These are phyloP conservation scores for Ctenosaura bakeri DNA, from an alignment of 2,797 vertebrate genomes.

Conservation along the genomic window DNA sequence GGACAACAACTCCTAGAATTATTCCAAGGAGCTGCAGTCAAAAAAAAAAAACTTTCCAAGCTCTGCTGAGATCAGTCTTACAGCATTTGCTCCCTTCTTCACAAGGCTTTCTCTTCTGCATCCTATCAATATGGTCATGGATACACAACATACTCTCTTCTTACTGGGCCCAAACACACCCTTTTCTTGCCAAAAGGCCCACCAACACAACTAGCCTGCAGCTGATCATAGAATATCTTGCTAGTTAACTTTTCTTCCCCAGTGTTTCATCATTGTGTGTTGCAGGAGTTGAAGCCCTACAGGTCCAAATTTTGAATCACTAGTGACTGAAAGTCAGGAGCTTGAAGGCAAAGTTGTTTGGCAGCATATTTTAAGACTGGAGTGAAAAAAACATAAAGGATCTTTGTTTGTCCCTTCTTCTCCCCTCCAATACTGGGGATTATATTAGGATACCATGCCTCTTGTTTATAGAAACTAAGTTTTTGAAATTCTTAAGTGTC, in stretches of 20 bases:
- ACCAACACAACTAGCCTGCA: too few relatives aligned
- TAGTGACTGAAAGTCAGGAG: too few relatives aligned
- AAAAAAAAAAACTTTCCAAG: neutral
- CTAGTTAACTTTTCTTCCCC: neutral
- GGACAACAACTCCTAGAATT: neutral
- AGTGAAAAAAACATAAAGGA: neutral
- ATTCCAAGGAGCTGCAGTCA: too few relatives aligned
- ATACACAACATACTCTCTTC: neutral
- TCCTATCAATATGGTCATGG: neutral
- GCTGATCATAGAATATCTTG: neutral
- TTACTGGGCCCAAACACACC: neutral
- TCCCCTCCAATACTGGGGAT: too few relatives aligned
- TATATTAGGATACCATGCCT: neutral
- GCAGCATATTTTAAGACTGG: neutral
- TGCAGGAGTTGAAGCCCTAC: too few relatives aligned
- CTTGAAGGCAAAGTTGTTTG: neutral
- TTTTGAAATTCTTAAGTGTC: conserved; percentile 6
- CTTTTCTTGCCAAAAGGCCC: too few relatives aligned
- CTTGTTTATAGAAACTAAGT: conserved; percentile 12
- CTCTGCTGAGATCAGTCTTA: neutral
- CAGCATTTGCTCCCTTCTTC: neutral
- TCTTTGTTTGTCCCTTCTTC: too few relatives aligned
- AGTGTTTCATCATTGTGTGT: too few relatives aligned
- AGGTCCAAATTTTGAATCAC: too few relatives aligned
- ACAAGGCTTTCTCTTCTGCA: neutral